phyloP scores from a whole-genome alignment of 2,113 vertebrate genomes.

The Illadopsis cleaveri region DNA sequence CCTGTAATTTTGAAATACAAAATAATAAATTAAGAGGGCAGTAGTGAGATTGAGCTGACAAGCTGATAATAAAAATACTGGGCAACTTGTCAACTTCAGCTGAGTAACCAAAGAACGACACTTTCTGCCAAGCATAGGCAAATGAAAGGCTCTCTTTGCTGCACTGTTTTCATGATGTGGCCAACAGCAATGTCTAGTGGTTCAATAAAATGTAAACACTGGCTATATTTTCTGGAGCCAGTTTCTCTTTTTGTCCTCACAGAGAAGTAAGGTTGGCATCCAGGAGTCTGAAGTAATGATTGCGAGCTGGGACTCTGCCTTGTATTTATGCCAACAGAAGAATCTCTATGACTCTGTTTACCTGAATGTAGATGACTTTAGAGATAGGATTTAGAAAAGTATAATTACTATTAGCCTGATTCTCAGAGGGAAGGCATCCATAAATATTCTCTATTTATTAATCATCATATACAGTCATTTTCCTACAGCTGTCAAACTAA shows the following conservation, averaged over 20 bases:
- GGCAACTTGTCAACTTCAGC: slow-evolving; percentile 59
- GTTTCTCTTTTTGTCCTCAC: neutral
- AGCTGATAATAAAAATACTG: slow-evolving; percentile 59
- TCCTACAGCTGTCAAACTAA: neutral
- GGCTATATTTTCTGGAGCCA: neutral
- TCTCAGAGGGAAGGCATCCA: neutral
- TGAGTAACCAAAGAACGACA: slow-evolving; percentile 37
- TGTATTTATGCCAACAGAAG: neutral
- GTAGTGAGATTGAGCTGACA: slow-evolving; percentile 57
- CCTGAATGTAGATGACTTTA: neutral
- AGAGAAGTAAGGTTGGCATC: neutral
- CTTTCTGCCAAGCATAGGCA: slow-evolving; percentile 38
- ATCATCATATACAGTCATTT: neutral
- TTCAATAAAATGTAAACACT: slow-evolving; percentile 50
- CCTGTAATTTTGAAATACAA: slow-evolving; percentile 60
- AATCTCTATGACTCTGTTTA: neutral
- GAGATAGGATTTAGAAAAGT: neutral
- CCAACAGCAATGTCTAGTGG: slow-evolving; percentile 39
- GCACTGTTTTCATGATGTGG: slow-evolving; percentile 13
- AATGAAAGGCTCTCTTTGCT: slow-evolving; percentile 33
- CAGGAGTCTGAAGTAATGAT: neutral
- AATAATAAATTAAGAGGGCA: slow-evolving; percentile 65
- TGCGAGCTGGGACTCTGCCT: neutral
- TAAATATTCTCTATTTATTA: neutral
- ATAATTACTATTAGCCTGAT: neutral